Evolutionary conservation across 92 coral and sea anemone species (phyloP).

Genomic region (Blastomussa wellsi): DNA sequence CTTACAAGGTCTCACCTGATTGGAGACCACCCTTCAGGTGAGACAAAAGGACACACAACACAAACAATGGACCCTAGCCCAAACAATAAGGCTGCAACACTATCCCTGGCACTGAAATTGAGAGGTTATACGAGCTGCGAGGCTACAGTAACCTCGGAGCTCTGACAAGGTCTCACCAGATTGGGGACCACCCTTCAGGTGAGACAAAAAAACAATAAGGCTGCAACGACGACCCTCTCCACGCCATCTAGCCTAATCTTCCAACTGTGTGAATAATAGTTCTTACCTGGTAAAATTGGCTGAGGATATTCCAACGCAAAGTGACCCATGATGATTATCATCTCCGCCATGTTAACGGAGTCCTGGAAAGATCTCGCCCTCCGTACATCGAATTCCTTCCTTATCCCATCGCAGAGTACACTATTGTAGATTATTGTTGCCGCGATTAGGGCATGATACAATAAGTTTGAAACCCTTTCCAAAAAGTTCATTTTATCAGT

Average conservation of each 20-base stretch:
- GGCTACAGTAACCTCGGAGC: too few species aligned
- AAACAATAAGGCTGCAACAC: too few species aligned
- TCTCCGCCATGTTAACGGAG: conserved; percentile 10
- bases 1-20: too few species aligned
- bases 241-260: neutral
- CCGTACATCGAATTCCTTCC: neutral
- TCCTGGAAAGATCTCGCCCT: conserved; percentile 2
- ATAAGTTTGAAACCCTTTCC: neutral
- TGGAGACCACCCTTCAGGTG: too few species aligned
- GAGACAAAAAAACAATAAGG: too few species aligned
- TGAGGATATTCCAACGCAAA: conserved; percentile 25
- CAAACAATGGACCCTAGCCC: too few species aligned
- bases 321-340: conserved; percentile 8
- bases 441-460: neutral
- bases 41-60: too few species aligned
- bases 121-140: too few species aligned
- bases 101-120: too few species aligned
- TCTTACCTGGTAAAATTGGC: conserved; percentile 2
- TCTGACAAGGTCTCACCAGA: too few species aligned
- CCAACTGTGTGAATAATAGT: neutral
- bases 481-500: neutral
- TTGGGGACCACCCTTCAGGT: too few species aligned
- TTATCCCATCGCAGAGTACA: neutral
- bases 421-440: neutral
- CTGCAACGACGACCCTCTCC: too few species aligned